phyloP scores from a whole-genome alignment of 2,888 invertebrate genomes.

The Oligia latruncula region DNA sequence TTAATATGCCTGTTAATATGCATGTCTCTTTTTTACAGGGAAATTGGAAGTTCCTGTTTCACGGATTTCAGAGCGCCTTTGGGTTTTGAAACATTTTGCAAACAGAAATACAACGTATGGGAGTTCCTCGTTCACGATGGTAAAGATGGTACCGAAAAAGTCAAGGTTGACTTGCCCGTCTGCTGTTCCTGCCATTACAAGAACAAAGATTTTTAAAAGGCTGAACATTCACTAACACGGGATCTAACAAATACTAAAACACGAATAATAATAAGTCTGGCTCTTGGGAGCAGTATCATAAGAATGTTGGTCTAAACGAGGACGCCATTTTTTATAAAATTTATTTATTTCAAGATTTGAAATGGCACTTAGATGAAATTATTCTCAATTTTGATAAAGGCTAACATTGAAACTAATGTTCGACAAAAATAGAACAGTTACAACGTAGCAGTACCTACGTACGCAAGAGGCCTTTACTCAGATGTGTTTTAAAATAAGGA shows the following conservation, averaged over 20 bases:
- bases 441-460: background rate
- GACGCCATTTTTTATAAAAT: background rate
- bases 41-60: conserved; percentile 75
- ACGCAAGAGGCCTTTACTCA: background rate
- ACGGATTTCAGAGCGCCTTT: conserved; percentile 67
- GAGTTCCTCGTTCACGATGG: conserved; percentile 78
- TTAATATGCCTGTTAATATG: background rate
- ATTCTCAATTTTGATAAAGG: background rate
- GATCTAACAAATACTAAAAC: background rate
- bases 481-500: background rate
- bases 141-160: conserved; percentile 74
- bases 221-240: background rate
- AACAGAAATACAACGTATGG: conserved; percentile 81
- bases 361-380: background rate
- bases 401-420: background rate
- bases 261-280: background rate
- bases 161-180: conserved; percentile 78
- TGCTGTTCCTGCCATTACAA: conserved; percentile 85
- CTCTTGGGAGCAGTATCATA: background rate
- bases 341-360: background rate
- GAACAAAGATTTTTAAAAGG: conserved; percentile 32
- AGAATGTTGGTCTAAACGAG: background rate
- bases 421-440: background rate
- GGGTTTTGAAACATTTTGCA: conserved; percentile 76
- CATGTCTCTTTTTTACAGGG: conserved; percentile 66